phyloP scores from a whole-genome alignment of 2,113 vertebrate species.

The Podarcis cretensis region DNA sequence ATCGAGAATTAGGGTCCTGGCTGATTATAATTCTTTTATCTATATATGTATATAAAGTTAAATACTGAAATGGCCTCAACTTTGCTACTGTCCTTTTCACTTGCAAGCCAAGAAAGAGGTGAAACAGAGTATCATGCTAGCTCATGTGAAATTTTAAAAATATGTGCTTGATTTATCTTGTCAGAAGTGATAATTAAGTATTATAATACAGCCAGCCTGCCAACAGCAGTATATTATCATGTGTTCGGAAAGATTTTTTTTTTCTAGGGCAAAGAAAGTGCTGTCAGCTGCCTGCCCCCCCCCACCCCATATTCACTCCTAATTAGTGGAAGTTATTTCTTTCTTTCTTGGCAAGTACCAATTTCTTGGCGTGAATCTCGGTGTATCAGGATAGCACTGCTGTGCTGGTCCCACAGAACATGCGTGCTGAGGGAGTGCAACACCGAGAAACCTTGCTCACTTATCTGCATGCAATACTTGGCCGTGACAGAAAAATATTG shows the following conservation, averaged over 20 bases:
- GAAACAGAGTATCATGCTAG: background rate
- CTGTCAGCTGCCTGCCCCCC: background rate
- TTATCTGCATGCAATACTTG: background rate
- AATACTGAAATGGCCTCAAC: background rate
- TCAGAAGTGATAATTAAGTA: conserved; percentile 36
- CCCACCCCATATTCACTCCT: background rate
- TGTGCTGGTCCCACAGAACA: background rate
- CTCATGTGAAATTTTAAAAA: conserved; percentile 6
- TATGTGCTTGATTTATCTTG: background rate
- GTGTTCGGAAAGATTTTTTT: background rate
- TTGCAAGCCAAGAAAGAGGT: background rate
- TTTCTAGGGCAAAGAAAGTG: background rate
- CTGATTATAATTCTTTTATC: background rate
- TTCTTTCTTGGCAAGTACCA: background rate
- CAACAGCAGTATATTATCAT: conserved; percentile 28
- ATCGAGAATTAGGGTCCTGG: background rate
- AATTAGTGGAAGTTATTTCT: conserved; percentile 7
- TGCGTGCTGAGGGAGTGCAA: too few species aligned
- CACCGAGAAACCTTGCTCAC: background rate
- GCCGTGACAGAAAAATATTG: background rate
- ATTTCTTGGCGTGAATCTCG: background rate
- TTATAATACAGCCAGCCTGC: conserved; percentile 11
- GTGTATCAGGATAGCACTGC: background rate
- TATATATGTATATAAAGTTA: background rate
- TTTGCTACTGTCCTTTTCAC: background rate